Base-by-base conservation (phyloP, 2,797 vertebrate genomes). In the Scarus forsteni region DNA sequence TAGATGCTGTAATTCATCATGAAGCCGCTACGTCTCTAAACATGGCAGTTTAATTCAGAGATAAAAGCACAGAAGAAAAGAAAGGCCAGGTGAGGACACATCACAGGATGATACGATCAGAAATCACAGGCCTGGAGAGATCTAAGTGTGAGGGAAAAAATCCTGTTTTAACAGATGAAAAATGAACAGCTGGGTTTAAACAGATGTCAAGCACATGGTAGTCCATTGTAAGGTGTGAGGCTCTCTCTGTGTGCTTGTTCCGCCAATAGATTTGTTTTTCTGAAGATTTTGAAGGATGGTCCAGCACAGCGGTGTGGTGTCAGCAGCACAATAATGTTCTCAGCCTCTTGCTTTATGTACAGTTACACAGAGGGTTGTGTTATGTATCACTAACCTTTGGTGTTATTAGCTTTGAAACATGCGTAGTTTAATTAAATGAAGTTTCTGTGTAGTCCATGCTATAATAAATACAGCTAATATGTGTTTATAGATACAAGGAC, bases 251-350 rank as follows among this genome's bases (percentile, higher is more conserved):
- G n/a, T 50, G 42, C 8, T 43, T 38, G 46, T 60, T 73, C 67
- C 77, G 46, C 54, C 60, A 7, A 57, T 66, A 58, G 48, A 71
- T 61, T 36, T 49, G 27, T 44, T 38, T 58, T 66, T 10, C 18
- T 60, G 53, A 67, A 52, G 52, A 60, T 40, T 60, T 61, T 65
- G 53, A 73, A 60, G 49, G 18, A 63, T 46, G 54, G 60, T 48
- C 50, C 61, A 64, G 66, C 34, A 50, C 59, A n/a, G 38, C 53
- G 56, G 59, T 48, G 59, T n/a, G 15, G 57, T 60, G 40, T 46
- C 60, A 64, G 55, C 60, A 70, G 54, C 70, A 56, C 48, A 66
- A 75, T 85, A 46, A 38, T 61, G 60, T 66, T 60, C 18, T 51
- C 36, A 51, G 18, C 64, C 19, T 42, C 11, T 1, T 59, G 39